Evolutionary conservation across 1,140 invertebrate genomes (phyloP).

Genomic region (Bilobella aurantiaca): DNA sequence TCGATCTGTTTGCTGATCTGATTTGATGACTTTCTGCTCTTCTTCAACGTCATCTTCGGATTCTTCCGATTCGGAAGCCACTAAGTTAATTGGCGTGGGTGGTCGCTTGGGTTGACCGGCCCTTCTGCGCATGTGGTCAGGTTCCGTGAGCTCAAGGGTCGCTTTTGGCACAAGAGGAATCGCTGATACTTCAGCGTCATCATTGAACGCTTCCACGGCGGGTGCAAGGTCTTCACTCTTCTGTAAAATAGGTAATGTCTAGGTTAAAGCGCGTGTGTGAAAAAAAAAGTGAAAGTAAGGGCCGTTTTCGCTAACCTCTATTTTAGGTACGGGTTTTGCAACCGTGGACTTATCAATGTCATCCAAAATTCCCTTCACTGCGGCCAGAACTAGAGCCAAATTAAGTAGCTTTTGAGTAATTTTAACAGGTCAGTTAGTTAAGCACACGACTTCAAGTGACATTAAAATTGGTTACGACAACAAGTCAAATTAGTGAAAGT

Average conservation of each 20-base stretch:
- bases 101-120: not conserved
- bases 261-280: not conserved
- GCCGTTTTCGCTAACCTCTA: not conserved
- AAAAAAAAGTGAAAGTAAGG: not conserved
- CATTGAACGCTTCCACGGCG: not conserved
- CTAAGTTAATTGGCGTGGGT: not conserved
- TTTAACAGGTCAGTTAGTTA: no score
- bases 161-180: not conserved
- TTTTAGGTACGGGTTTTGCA: not conserved
- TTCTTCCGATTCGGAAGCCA: slow-evolving; percentile 1
- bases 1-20: no score
- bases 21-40: slow-evolving; percentile 9
- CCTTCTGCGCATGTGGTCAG: not conserved
- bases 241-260: not conserved
- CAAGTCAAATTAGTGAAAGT: no score
- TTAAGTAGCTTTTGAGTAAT: no score
- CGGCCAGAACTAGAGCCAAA: slow-evolving; percentile 34
- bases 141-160: slow-evolving; percentile 6
- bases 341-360: slow-evolving; percentile 19
- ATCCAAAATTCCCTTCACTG: slow-evolving; percentile 32
- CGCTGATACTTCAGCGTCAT: not conserved
- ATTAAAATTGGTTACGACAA: no score
- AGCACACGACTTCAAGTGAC: no score
- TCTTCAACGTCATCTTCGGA: slow-evolving; percentile 18
- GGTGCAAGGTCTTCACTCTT: not conserved